phyloP scores from a whole-genome alignment of 2,888 invertebrate species.

The Malacosoma neustria region DNA sequence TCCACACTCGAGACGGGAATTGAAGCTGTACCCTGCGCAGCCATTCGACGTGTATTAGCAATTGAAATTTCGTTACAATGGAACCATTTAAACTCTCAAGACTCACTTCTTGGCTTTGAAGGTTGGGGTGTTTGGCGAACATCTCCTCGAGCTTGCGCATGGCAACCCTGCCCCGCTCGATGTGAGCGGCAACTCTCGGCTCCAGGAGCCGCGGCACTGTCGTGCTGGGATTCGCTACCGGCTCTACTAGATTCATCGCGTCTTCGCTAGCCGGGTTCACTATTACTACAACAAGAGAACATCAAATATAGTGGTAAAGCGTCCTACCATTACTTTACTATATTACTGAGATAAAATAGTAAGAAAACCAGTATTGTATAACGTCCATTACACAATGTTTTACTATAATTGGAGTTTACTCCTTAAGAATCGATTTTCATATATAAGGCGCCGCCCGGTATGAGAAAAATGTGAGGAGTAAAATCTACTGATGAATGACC shows the following conservation, averaged over 20 bases:
- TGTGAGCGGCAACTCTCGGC: slow-evolving; percentile 82
- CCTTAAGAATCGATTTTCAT: too few relatives aligned
- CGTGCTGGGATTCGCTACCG: slow-evolving; percentile 5
- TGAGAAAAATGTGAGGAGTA: too few relatives aligned
- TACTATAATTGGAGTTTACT: too few relatives aligned
- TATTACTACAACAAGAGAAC: slow-evolving; percentile 10
- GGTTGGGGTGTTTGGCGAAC: slow-evolving; percentile 83
- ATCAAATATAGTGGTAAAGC: slow-evolving; percentile 4
- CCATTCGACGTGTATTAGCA: too few relatives aligned
- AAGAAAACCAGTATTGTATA: too few relatives aligned
- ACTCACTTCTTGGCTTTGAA: slow-evolving; percentile 81
- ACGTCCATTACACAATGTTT: too few relatives aligned
- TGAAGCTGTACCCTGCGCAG: too few relatives aligned
- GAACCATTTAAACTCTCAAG: background rate
- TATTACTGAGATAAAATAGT: too few relatives aligned
- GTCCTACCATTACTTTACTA: too few relatives aligned
- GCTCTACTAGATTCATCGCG: slow-evolving; percentile 7
- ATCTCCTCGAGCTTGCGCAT: slow-evolving; percentile 86
- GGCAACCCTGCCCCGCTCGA: slow-evolving; percentile 83
- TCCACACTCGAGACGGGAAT: too few relatives aligned
- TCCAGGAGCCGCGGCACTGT: slow-evolving; percentile 60
- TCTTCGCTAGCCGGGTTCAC: slow-evolving; percentile 4
- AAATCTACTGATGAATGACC: too few relatives aligned
- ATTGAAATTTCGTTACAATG: background rate
- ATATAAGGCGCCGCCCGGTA: too few relatives aligned